Evolutionary conservation across 2,797 vertebrate genomes (phyloP), one percentile per base, ranked within the genome.

Genomic region (Ispidina picta): DNA sequence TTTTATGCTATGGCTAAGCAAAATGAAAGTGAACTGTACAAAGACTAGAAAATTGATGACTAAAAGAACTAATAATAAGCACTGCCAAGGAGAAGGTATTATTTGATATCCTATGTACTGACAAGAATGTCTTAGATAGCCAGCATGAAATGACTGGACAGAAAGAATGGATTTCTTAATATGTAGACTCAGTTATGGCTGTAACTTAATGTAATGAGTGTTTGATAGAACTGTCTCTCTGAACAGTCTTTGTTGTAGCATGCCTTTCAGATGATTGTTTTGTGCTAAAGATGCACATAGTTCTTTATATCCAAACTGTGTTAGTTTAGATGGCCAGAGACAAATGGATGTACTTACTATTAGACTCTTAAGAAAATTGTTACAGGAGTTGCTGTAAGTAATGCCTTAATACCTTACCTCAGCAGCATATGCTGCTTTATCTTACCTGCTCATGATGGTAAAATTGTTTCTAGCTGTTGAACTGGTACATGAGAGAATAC

Each of bases 1-100:
- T 96, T 88, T 90, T 92, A 58, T 93, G 69, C 73, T 86, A 86
- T 43, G 63, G 86, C 65, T 86, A 95, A 92, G 43, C 44, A 93
- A 92, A 94, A 92, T 19, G 51, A 91, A 95, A 90, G 48, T 37
- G 74, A 93, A 62, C 54, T 84, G 64, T 51, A 75, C 46, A 88
- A 95, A 88, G 73, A 71, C 44, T 48, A 87, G 79, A 82, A 94
- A 95, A 94, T 39, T 92, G 54, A 93, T 90, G 91, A 33, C 58
- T 90, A 48, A 8, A 49, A 95, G 88, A 93, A 72, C 55, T 65
- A 93, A 70, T 78, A 93, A 76, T 66, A 74, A 88, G 63, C 43
- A 83, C 49, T 44, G 70, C 51, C 39, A 62, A 88, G 48, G 74
- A 83, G 82, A 93, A 62, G 44, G 51, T 88, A 80, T 88, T 93